Percentiles rank a stretch among this genome's conserved stretches.
phyloP scores from a whole-genome alignment of 2,113 vertebrate species.

The Nerophis lumbriciformis region DNA sequence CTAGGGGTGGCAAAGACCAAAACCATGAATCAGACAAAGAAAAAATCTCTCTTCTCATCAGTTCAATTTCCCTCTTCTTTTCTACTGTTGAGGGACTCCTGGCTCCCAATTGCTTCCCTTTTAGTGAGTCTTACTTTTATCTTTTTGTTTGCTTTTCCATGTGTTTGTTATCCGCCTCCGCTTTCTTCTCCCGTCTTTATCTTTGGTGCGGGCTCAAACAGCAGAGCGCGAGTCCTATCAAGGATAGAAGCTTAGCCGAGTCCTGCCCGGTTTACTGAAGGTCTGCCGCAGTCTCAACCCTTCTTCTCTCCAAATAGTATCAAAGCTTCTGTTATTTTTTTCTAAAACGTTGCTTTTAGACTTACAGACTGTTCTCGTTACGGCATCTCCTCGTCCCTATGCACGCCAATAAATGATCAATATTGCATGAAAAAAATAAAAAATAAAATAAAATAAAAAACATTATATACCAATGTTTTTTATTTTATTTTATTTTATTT shows the following conservation, averaged over 20 bases:
- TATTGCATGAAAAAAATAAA: no score
- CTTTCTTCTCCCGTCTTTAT: constrained; percentile 45
- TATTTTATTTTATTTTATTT: no score
- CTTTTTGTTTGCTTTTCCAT: constrained; percentile 37
- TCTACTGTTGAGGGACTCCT: constrained; percentile 18
- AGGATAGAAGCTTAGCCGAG: constrained; percentile 33
- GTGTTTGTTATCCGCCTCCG: constrained; percentile 35
- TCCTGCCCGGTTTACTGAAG: constrained; percentile 18
- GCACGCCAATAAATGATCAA: no score
- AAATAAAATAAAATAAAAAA: no score
- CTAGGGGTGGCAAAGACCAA: constrained; percentile 39
- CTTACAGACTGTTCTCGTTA: no score
- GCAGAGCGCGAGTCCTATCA: constrained; percentile 50
- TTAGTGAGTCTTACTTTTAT: constrained; percentile 49
- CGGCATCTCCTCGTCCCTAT: no score
- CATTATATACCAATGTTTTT: no score
- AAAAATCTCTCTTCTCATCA: constrained; percentile 45
- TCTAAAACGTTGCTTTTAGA: no score
- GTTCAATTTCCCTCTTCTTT: constrained; percentile 17
- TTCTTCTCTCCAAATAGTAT: constrained; percentile 16
- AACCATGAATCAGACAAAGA: constrained; percentile 41
- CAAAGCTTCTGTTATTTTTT: not conserved
- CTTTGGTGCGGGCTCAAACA: constrained; percentile 37
- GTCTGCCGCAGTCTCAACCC: constrained; percentile 16
- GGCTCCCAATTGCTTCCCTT: constrained; percentile 40